A percentile compares a stretch with the other conserved stretches of the same genome.
Evolutionary conservation across 2,888 invertebrate species (phyloP).

Genomic region (Choristoneura rosaceana): DNA sequence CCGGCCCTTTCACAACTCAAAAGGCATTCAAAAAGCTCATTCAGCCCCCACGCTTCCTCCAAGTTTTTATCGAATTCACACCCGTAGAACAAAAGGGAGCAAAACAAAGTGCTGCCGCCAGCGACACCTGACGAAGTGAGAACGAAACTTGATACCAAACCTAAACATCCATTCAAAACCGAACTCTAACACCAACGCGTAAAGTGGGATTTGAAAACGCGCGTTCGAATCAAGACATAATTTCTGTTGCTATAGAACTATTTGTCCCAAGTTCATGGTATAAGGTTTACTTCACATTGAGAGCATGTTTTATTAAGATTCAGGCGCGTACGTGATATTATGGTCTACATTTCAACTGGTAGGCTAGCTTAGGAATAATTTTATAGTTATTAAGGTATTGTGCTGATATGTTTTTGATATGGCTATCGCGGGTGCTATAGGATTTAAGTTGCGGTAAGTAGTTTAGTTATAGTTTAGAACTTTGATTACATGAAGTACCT

Average conservation of each 20-base stretch:
- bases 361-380: conserved; percentile 78
- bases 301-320: conserved; percentile 66
- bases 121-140: conserved; percentile 84
- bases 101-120: conserved; percentile 78
- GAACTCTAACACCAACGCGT: conserved; percentile 49
- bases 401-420: conserved; percentile 42
- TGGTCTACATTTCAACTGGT: conserved; percentile 79
- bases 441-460: background rate
- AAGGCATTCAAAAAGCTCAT: conserved; percentile 47
- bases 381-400: conserved; percentile 75
- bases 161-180: conserved; percentile 45
- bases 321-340: conserved; percentile 77
- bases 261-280: conserved; percentile 46
- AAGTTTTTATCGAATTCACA: conserved; percentile 79
- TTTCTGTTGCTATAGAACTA: conserved; percentile 35
- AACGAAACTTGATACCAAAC: conserved; percentile 77
- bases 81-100: conserved; percentile 79
- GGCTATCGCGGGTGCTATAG: conserved; percentile 20
- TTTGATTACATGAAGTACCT: background rate
- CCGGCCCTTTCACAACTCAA: conserved; percentile 54
- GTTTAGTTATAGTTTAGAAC: background rate
- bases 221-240: conserved; percentile 36
- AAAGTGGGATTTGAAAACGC: conserved; percentile 52
- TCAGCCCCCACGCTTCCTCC: conserved; percentile 69
- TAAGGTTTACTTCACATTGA: conserved; percentile 56